A percentile compares a stretch with the other conserved stretches of the same genome.
Evolutionary conservation across 2,113 vertebrate genomes (phyloP).

Genomic region (Phrynosoma blainvillii): DNA sequence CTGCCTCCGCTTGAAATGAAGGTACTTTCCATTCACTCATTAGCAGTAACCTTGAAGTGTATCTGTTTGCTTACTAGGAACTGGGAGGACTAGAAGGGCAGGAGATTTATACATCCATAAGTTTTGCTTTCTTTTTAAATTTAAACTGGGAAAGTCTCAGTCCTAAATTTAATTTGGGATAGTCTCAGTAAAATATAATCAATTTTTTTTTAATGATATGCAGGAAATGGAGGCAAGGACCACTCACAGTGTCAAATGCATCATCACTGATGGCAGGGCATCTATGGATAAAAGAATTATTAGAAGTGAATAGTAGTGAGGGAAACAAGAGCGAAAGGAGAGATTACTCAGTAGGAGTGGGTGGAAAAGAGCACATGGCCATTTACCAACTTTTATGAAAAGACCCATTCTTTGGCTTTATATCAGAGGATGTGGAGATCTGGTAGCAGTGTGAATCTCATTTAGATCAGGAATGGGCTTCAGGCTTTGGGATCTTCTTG

Average conservation of each 20-base stretch:
- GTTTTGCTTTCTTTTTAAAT: neutral
- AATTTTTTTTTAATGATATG: neutral
- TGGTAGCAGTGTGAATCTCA: neutral
- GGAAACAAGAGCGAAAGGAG: neutral
- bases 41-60: slow-evolving; percentile 57
- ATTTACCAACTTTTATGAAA: slow-evolving; percentile 8
- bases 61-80: slow-evolving; percentile 38
- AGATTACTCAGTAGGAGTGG: neutral
- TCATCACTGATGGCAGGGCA: neutral
- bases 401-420: neutral
- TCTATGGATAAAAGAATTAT: neutral
- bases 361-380: slow-evolving; percentile 1
- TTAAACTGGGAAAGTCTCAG: neutral
- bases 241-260: neutral
- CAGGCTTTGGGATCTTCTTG: too few species aligned
- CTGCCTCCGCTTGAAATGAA: neutral
- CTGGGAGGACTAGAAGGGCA: neutral
- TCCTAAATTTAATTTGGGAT: neutral
- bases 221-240: neutral
- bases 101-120: neutral
- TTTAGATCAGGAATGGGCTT: neutral
- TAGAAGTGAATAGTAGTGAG: neutral
- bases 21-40: slow-evolving; percentile 64
- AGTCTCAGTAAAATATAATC: neutral
- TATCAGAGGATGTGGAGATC: neutral